Base-by-base conservation (phyloP, 2,797 vertebrate genomes). In the Galagoides demidoff region DNA sequence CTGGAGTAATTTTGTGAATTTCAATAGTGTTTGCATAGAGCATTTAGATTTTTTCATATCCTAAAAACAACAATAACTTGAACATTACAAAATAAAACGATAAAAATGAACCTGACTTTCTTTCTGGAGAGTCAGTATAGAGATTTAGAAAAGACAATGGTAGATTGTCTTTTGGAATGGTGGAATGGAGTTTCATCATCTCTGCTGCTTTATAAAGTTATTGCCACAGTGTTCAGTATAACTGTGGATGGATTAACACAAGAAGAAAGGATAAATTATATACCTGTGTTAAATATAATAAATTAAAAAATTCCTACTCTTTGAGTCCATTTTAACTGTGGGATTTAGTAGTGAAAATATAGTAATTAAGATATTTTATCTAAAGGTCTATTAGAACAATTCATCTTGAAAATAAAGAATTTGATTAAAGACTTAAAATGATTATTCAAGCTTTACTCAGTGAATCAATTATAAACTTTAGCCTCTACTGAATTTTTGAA, bases 401-500 rank as follows among this genome's bases (percentile, higher is more conserved):
- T 96, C 70, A 55, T 43, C 17, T 0, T 89, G 90, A 92, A 94
- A 76, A 45, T 52, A 81, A 5, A 73, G 7, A 94, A n/a, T 76
- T 45, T 37, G 85, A 85, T 76, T 88, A 97, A 95, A 89, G 78
- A 71, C 19, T 74, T 74, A 13, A 31, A 82, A 45, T 57, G 37
- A 13, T 91, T 97, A 95, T 84, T 31, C 43, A 96, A 95, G 61
- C 45, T 31, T 96, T 88, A 77, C 52, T 95, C 12, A 37, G 20
- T 94, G 17, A 96, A 95, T 95, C 70, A 89, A 14, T 74, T 68
- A 93, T 94, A 92, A 87, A 92, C 49, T 66, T 93, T 91, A 90
- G 92, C 34, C 19, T 96, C 59, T 87, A 85, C 9, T 83, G 39
- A 77, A 63, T 90, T 73, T 89, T 68, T 88, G 74, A 84, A 94